A percentile compares a stretch with the other conserved stretches of the same genome.
These are phyloP conservation scores for Phengaris alcon DNA, from an alignment of 2,888 invertebrate species.

Conservation along the genomic window DNA sequence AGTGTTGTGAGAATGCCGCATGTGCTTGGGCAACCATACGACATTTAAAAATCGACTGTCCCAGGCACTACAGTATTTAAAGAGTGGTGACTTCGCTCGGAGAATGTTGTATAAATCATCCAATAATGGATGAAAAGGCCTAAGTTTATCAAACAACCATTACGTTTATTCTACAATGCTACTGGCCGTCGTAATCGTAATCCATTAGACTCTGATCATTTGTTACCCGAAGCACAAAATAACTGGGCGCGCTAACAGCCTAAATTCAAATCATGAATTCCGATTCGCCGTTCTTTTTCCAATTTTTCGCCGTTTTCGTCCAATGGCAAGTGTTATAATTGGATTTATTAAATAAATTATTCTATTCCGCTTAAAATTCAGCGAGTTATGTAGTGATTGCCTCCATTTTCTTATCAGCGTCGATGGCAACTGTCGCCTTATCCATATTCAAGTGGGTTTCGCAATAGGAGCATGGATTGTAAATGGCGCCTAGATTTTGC, in stretches of 20 bases:
- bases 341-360: slow-evolving; percentile 25
- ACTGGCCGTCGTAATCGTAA: slow-evolving; percentile 2
- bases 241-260: slow-evolving; percentile 11
- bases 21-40: too few relatives aligned
- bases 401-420: slow-evolving; percentile 27
- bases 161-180: not conserved
- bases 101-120: too few relatives aligned
- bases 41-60: too few relatives aligned
- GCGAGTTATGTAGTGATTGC: slow-evolving; percentile 24
- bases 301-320: not conserved
- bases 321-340: slow-evolving; percentile 2
- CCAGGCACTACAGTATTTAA: too few relatives aligned
- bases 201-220: slow-evolving; percentile 11
- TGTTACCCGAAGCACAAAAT: slow-evolving; percentile 20
- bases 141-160: too few relatives aligned
- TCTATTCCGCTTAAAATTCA: slow-evolving; percentile 19
- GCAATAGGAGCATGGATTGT: slow-evolving; percentile 38
- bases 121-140: too few relatives aligned
- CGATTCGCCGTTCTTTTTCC: slow-evolving; percentile 7
- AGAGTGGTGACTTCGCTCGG: too few relatives aligned
- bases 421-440: slow-evolving; percentile 35
- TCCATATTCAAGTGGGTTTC: slow-evolving; percentile 41
- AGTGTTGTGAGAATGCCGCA: too few relatives aligned
- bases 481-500: slow-evolving; percentile 26
- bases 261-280: slow-evolving; percentile 18